These are phyloP conservation scores for Halocaridina rubra DNA, from an alignment of 2,888 invertebrate species.

Conservation along the genomic window DNA sequence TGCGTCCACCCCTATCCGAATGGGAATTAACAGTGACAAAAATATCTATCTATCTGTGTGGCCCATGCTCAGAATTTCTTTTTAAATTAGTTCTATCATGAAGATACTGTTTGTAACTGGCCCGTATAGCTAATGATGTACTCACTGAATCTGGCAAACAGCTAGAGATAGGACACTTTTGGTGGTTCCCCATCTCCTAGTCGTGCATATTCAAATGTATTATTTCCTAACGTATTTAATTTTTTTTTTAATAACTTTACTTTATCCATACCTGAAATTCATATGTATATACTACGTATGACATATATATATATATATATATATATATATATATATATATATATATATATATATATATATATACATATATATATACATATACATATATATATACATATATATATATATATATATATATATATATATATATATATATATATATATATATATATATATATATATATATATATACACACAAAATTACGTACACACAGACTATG, in stretches of 20 bases:
- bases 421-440: conserved; percentile 31
- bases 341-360: neutral
- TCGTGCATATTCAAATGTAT: too few relatives aligned
- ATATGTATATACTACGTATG: neutral
- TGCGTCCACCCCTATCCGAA: too few relatives aligned
- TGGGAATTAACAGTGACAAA: too few relatives aligned
- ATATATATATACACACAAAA: neutral
- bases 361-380: conserved; percentile 23
- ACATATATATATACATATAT: conserved; percentile 13
- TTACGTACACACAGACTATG: neutral
- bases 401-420: conserved; percentile 26
- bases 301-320: neutral
- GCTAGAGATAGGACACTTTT: neutral
- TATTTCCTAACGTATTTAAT: too few relatives aligned
- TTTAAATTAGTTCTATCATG: too few relatives aligned
- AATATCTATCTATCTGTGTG: too few relatives aligned
- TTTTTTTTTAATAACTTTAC: too few relatives aligned
- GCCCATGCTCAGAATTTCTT: too few relatives aligned
- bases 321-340: conserved; percentile 21
- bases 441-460: neutral
- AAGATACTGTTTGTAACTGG: too few relatives aligned
- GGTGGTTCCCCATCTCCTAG: too few relatives aligned
- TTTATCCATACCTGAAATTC: too few relatives aligned
- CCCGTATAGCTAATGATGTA: neutral
- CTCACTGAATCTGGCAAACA: neutral